Percentiles rank a stretch among this genome's conserved stretches.
These are phyloP conservation scores for Torymus auratus DNA, from an alignment of 2,888 invertebrate genomes.

Conservation along the genomic window DNA sequence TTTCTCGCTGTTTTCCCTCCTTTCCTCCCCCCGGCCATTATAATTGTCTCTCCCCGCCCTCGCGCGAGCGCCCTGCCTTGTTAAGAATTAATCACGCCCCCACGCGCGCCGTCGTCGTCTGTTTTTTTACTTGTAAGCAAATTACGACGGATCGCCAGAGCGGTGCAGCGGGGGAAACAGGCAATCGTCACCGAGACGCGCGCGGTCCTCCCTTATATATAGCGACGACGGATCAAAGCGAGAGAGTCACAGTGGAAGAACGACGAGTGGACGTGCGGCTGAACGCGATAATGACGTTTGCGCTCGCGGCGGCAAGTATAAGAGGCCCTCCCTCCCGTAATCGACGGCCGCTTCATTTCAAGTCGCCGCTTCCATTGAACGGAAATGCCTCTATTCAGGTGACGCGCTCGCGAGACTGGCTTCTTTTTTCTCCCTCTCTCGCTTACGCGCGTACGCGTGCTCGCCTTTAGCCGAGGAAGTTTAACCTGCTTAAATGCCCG, in stretches of 20 bases:
- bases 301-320: conserved; percentile 23
- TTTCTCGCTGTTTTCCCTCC: conserved; percentile 4
- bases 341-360: conserved; percentile 44
- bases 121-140: conserved; percentile 65
- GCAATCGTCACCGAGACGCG: conserved; percentile 27
- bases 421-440: conserved; percentile 3
- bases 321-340: conserved; percentile 22
- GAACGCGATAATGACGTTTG: conserved; percentile 52
- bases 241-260: neutral
- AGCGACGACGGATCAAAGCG: conserved; percentile 28
- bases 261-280: conserved; percentile 44
- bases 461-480: neutral
- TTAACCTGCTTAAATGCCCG: conserved; percentile 39
- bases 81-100: conserved; percentile 66
- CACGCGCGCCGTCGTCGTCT: conserved; percentile 36
- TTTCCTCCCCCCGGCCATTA: neutral
- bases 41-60: neutral
- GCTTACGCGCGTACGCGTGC: neutral
- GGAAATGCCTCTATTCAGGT: conserved; percentile 29
- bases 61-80: conserved; percentile 55
- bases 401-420: neutral
- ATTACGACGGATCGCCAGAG: conserved; percentile 52
- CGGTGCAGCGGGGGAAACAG: conserved; percentile 30
- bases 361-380: conserved; percentile 43
- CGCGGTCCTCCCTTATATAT: no score